Evolutionary conservation across 2,888 invertebrate genomes (phyloP), one percentile per base, ranked within the genome.

Genomic region (Nomada ferruginata): DNA sequence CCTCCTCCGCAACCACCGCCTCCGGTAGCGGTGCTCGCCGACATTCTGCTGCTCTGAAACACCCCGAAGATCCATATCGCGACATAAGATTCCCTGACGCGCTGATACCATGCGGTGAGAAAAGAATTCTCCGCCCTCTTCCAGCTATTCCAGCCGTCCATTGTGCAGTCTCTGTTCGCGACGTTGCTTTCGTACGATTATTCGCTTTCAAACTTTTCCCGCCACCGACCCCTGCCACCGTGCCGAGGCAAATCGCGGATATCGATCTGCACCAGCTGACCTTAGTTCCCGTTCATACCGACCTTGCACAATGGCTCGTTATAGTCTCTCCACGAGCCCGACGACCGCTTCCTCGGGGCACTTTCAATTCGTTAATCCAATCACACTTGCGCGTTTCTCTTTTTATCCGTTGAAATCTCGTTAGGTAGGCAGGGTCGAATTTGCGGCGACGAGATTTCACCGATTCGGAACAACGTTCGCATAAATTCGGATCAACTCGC

Each of bases 1-100:
- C 94, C 94, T 91, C 94, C 93, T 72, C 90, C 87, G 59, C 87
- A 87, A 85, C 94, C 94, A 92, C 94, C 81, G 91, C 94, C 94
- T 5, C 76, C 75, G 53, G 76, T 77, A 74, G 87, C 66, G 77
- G 81, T 87, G 78, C 82, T 85, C 71, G 84, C 85, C 82, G 91
- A 91, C 89, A 91, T 92, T 71, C 87, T 88, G 80, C 84, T 84
- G 68, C 75, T 89, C 92, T 92, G 92, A 90, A 93, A 93, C 89
- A 92, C 83, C 82, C 89, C 89, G 83, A 89, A 87, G 84, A 92
- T 85, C 91, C 91, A 91, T 29, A 83, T 79, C 78, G 89, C 90
- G 44, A 91, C 83, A 74, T 91, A 89, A 55, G 90, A 91, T 63
- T 91, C 85, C 83, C 90, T 89, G 69, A 85, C 90, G 63, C 89